These are phyloP conservation scores for Nesoenas mayeri DNA, from an alignment of 2,113 vertebrate genomes.

Conservation along the genomic window DNA sequence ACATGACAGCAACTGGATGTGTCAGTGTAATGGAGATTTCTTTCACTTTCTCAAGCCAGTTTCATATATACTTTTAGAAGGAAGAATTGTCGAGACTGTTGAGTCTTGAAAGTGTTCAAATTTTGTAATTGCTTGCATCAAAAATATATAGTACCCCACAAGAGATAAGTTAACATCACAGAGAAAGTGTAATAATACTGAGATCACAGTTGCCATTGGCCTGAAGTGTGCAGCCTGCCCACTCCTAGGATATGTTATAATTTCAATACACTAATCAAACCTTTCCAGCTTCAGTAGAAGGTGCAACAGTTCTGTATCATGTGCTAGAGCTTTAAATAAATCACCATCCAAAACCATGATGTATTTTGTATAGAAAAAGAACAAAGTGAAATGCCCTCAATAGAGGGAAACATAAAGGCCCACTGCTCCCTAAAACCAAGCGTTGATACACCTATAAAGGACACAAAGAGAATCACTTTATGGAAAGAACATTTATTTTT, in stretches of 20 bases:
- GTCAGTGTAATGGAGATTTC: too few relatives aligned
- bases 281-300: neutral
- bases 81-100: neutral
- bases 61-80: neutral
- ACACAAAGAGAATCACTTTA: neutral
- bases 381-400: neutral
- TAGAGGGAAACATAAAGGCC: neutral
- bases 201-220: neutral
- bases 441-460: neutral
- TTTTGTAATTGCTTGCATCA: neutral
- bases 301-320: neutral
- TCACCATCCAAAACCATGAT: neutral
- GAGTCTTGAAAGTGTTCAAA: neutral
- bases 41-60: neutral
- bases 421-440: neutral
- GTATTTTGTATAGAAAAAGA: neutral
- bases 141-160: neutral
- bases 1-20: neutral
- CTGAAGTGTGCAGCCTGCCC: accelerated
- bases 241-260: neutral
- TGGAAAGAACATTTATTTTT: conserved; percentile 72
- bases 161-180: neutral
- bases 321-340: neutral
- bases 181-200: neutral
- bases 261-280: neutral